Base-by-base conservation (phyloP, 2,888 invertebrate species). In the Trypoxylon attenuatum region DNA sequence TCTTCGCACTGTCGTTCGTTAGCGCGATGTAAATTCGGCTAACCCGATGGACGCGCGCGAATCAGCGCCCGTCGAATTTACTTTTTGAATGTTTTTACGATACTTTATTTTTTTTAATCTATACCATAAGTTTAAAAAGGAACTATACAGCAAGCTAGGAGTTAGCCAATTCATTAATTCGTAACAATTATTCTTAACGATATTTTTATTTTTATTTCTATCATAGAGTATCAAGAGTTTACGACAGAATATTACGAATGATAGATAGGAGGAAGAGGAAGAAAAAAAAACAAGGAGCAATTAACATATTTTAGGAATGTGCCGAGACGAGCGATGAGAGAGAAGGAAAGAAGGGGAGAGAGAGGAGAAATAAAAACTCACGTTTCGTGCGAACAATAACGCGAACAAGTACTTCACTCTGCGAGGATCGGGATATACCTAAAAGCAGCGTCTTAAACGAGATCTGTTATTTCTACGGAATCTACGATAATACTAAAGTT, bases 401-500 rank as follows among this genome's bases (percentile, higher is more conserved):
- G 15, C 65, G 62, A 72, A 43, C 70, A 73, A 71, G 64, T 62
- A 69, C 57, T 76, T 71, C 61, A 59, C 71, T 73, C 64, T 60
- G 42, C 47, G 57, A 55, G 50, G 41, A 49, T 72, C 68, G 52
- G 61, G 54, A 62, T 69, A 71, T 63, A 65, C 54, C 65, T 73
- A 70, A 25, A 5, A 50, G 16, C 39, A 65, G 59, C 63, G 73
- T 72, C 64, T 67, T 33, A 66, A n/a, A 74, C 71, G 73, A 82
- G 82, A 82, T 83, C 79, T 82, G 84, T 82, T 82, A 76, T 83
- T 84, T 84, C 79, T 82, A 83, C 63, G 55, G 70, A 71, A 50
- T 52, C 68, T 79, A 76, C 53, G 59, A 65, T 63, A 61, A 67
- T 64, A 71, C 69, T 73, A 64, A 74, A 73, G 69, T 76, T 79